Percentiles rank a stretch among this genome's conserved stretches.
phyloP scores from a whole-genome alignment of 2,113 vertebrate genomes.

The Heloderma charlesbogerti region DNA sequence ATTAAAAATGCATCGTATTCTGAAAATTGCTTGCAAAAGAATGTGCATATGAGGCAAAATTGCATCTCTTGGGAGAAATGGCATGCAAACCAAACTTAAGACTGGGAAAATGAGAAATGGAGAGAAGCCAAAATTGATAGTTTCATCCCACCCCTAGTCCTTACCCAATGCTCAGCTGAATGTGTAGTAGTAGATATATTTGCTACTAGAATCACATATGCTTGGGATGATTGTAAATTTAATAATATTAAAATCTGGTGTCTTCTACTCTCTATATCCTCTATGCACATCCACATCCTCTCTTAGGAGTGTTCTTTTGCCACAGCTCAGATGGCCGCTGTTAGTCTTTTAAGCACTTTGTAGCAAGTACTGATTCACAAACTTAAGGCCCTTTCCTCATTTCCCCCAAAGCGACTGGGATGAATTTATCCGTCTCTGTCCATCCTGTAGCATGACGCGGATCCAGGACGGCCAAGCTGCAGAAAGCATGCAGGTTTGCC shows the following conservation, averaged over 20 bases:
- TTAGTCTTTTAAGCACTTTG: accelerated
- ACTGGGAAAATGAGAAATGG: too few species aligned
- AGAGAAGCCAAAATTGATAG: too few species aligned
- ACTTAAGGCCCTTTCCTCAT: background rate
- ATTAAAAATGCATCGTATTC: too few species aligned
- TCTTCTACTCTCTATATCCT: background rate
- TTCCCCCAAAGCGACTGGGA: accelerated
- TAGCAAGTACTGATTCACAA: background rate
- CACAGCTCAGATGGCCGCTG: accelerated
- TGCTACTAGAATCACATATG: background rate
- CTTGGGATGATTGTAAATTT: background rate
- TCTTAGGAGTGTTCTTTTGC: background rate
- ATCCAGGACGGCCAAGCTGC: background rate
- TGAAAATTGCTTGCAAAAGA: too few species aligned
- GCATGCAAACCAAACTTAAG: too few species aligned
- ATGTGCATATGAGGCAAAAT: too few species aligned
- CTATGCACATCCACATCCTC: too few species aligned
- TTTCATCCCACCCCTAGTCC: too few species aligned
- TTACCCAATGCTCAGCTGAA: background rate
- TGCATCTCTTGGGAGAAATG: too few species aligned
- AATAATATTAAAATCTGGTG: background rate
- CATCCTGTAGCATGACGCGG: background rate
- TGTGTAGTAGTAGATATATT: background rate
- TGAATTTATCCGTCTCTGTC: background rate
- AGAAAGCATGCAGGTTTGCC: background rate